Evolutionary conservation across 2,797 vertebrate genomes (phyloP).

Genomic region (Tangara arthus): DNA sequence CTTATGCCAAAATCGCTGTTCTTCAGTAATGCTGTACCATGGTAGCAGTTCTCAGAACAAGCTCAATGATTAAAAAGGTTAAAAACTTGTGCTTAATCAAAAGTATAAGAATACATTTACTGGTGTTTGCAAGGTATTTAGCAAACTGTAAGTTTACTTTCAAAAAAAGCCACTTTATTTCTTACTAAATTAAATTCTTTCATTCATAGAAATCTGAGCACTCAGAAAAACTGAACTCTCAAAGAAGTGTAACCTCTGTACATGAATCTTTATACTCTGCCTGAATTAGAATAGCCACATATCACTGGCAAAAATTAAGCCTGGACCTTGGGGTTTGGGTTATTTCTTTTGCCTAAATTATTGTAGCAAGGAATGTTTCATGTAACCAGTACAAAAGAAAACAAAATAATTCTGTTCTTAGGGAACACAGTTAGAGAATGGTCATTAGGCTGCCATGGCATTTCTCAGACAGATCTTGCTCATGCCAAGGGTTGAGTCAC

Average conservation of each 20-base stretch:
- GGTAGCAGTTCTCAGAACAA: background rate
- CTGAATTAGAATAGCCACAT: background rate
- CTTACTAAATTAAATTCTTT: background rate
- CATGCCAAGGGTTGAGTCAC: background rate
- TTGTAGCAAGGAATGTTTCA: background rate
- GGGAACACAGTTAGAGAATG: background rate
- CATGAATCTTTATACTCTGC: background rate
- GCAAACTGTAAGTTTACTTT: background rate
- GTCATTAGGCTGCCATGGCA: background rate
- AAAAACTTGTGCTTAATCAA: background rate
- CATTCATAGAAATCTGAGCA: background rate
- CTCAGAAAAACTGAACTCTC: background rate
- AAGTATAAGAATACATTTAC: background rate
- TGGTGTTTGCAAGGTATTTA: background rate
- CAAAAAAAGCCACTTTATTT: background rate
- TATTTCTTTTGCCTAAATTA: background rate
- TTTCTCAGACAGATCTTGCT: background rate
- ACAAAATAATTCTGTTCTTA: background rate
- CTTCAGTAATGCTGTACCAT: background rate
- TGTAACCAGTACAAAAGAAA: background rate
- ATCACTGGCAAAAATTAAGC: background rate
- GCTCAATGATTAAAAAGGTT: background rate
- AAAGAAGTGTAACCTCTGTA: background rate
- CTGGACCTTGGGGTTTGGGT: background rate
- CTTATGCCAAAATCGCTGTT: background rate